Conservation (phyloP, 2,888 invertebrate species). For the Eristalis intricaria region DNA sequence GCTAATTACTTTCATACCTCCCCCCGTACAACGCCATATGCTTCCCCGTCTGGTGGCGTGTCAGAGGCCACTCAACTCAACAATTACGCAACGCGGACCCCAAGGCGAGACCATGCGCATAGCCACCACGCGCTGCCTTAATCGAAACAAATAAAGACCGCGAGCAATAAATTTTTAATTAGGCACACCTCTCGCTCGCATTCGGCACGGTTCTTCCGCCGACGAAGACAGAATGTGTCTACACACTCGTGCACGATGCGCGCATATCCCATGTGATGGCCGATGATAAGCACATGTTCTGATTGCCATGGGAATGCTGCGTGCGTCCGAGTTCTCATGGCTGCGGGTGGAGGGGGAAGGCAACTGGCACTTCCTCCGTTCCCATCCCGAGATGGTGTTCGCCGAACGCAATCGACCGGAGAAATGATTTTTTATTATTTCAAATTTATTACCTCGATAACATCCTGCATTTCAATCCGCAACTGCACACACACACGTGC, state of each 20-base stretch:
- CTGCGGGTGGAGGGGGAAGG: no score
- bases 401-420: conserved; percentile 6
- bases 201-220: conserved; percentile 30
- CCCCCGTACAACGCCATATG: conserved; percentile 18
- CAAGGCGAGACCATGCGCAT: conserved; percentile 12
- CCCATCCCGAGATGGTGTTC: not conserved
- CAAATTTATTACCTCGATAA: conserved; percentile 60
- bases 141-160: conserved; percentile 46
- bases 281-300: conserved; percentile 61
- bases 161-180: conserved; percentile 63
- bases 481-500: conserved; percentile 10
- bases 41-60: conserved; percentile 11
- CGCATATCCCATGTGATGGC: conserved; percentile 41
- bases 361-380: not conserved
- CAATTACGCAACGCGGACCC: conserved; percentile 14
- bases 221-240: not conserved
- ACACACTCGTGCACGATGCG: not conserved
- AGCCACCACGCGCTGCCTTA: conserved; percentile 4
- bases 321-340: not conserved
- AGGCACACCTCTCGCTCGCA: conserved; percentile 64
- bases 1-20: not conserved
- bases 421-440: conserved; percentile 51
- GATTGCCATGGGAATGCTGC: conserved; percentile 59
- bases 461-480: conserved; percentile 60
- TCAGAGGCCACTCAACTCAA: conserved; percentile 44